Evolutionary conservation across 2,888 invertebrate species (phyloP).

Genomic region (Exocentrus adspersus): DNA sequence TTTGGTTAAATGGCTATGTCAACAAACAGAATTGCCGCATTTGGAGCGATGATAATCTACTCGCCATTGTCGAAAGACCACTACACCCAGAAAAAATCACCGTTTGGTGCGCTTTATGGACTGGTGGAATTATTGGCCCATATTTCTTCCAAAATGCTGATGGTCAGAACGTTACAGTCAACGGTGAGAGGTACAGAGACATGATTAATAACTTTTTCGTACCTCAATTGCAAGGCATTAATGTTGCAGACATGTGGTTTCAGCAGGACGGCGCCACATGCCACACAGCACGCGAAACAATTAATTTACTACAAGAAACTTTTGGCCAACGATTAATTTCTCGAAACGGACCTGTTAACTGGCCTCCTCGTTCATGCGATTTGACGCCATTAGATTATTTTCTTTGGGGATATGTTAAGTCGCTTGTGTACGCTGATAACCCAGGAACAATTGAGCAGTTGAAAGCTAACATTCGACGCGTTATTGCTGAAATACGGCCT

Average conservation of each 20-base stretch:
- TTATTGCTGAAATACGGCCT: constrained; percentile 46
- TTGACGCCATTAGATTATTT: constrained; percentile 25
- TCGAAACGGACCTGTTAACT: constrained; percentile 43
- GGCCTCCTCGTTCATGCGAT: constrained; percentile 39
- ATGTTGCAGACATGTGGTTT: constrained; percentile 40
- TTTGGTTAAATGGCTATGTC: constrained; percentile 26
- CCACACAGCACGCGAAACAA: constrained; percentile 34
- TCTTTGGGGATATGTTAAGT: constrained; percentile 36
- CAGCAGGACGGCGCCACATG: constrained; percentile 37
- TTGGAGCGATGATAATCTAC: constrained; percentile 15
- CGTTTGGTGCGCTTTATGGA: constrained; percentile 32
- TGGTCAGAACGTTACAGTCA: neutral
- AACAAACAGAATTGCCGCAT: constrained; percentile 29
- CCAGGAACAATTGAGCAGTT: constrained; percentile 33
- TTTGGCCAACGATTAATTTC: constrained; percentile 37
- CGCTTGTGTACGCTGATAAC: constrained; percentile 36
- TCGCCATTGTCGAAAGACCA: constrained; percentile 6
- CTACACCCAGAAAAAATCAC: constrained; percentile 25
- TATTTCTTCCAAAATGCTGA: constrained; percentile 16
- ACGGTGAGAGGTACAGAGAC: constrained; percentile 17
- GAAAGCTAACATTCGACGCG: constrained; percentile 30
- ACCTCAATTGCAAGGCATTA: constrained; percentile 26
- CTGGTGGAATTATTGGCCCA: constrained; percentile 22
- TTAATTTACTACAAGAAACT: constrained; percentile 37
- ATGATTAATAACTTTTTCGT: constrained; percentile 27